Percentiles rank a stretch among this genome's conserved stretches.
phyloP scores from a whole-genome alignment of 2,113 vertebrate species.

The Gymnorhina tibicen region DNA sequence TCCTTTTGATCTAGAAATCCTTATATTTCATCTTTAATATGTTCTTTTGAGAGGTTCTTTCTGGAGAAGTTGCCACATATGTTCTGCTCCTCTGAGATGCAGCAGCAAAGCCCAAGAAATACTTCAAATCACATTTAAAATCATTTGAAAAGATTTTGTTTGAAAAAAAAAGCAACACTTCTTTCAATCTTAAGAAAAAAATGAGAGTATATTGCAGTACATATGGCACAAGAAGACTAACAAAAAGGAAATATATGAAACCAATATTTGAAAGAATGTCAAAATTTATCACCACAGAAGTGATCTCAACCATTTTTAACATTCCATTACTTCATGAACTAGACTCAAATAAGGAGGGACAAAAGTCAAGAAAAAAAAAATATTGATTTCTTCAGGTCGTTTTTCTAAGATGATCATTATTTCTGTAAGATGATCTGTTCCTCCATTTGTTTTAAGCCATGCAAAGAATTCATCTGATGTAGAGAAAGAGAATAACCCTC shows the following conservation, averaged over 20 bases:
- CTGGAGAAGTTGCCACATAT: constrained; percentile 69
- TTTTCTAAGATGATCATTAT: neutral
- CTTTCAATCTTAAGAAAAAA: constrained; percentile 36
- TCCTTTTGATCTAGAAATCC: constrained; percentile 82
- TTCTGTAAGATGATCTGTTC: neutral
- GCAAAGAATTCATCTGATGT: neutral
- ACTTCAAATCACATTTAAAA: constrained; percentile 56
- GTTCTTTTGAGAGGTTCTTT: constrained; percentile 72
- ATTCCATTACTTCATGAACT: neutral
- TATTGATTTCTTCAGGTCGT: neutral
- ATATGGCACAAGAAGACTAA: neutral
- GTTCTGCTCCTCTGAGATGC: constrained; percentile 70
- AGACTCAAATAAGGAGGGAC: neutral
- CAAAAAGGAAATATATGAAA: neutral
- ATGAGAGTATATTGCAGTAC: neutral
- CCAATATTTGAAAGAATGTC: neutral
- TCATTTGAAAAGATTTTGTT: constrained; percentile 48
- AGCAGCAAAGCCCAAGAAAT: constrained; percentile 51
- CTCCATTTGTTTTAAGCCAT: neutral
- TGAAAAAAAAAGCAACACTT: neutral
- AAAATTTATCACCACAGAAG: neutral
- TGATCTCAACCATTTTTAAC: neutral
- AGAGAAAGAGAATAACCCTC: neutral
- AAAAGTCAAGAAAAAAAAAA: neutral
- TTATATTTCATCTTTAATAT: constrained; percentile 84